A percentile compares a stretch with the other conserved stretches of the same genome.
Evolutionary conservation across 2,888 invertebrate genomes (phyloP).

Genomic region (Petrophora chlorosata): DNA sequence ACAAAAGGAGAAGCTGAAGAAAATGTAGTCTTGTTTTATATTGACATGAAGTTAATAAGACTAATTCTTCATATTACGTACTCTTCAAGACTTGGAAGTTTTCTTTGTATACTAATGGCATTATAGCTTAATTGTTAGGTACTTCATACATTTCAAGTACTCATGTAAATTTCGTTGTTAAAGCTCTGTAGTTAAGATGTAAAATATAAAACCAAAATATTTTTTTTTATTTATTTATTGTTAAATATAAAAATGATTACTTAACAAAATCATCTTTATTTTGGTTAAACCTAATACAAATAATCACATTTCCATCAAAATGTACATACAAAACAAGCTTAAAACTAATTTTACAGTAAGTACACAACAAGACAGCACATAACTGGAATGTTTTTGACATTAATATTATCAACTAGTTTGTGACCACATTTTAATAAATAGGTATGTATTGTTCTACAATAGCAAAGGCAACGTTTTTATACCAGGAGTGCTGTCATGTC

Average conservation of each 20-base stretch:
- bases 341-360: constrained; percentile 61
- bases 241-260: constrained; percentile 59
- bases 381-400: constrained; percentile 74
- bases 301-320: constrained; percentile 75
- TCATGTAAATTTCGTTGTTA: not conserved
- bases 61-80: not conserved
- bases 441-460: constrained; percentile 24
- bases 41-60: not conserved
- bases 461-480: constrained; percentile 10
- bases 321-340: constrained; percentile 68
- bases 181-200: constrained; percentile 2
- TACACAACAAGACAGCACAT: constrained; percentile 78
- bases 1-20: too few species aligned
- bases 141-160: not conserved
- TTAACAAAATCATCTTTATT: constrained; percentile 56
- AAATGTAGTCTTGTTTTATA: too few species aligned
- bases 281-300: constrained; percentile 52
- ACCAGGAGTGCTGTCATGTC: constrained; percentile 68
- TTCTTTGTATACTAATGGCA: not conserved
- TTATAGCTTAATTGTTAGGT: not conserved
- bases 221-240: constrained; percentile 62
- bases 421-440: constrained; percentile 42
- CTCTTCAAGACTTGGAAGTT: too few species aligned
- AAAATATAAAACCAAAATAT: constrained; percentile 13
- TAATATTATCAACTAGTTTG: constrained; percentile 41